Conservation (phyloP, 2,888 invertebrate species). For the Athalia rosae region DNA sequence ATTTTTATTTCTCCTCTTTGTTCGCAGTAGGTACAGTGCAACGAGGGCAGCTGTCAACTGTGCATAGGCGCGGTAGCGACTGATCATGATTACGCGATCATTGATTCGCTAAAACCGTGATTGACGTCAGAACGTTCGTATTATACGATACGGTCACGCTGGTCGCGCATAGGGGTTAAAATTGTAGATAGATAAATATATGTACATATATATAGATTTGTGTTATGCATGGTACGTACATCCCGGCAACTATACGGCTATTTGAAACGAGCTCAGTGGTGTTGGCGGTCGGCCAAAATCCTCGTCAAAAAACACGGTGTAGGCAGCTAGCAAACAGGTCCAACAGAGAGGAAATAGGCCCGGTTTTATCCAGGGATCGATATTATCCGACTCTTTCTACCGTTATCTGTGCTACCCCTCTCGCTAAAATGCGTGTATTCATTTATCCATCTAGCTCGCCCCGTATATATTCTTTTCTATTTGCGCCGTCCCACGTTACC, state of each 20-base stretch:
- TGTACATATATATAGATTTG: not conserved
- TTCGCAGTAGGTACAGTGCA: too few species aligned
- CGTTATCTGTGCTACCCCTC: conserved; percentile 45
- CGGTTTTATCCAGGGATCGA: conserved; percentile 67
- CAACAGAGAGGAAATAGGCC: conserved; percentile 68
- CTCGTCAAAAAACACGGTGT: conserved; percentile 66
- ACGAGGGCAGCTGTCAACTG: not conserved
- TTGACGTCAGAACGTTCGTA: conserved; percentile 53
- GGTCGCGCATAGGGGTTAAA: not conserved
- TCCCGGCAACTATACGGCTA: conserved; percentile 59
- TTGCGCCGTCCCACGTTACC: not conserved
- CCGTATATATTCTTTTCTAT: not conserved
- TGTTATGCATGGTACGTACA: not conserved
- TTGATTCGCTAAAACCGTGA: conserved; percentile 71
- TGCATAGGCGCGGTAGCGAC: not conserved
- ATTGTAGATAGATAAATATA: not conserved
- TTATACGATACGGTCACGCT: not conserved
- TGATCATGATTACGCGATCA: conserved; percentile 56
- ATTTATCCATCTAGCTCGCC: not conserved
- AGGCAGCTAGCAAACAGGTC: conserved; percentile 66
- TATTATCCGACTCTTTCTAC: conserved; percentile 57
- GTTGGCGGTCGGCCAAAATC: conserved; percentile 66
- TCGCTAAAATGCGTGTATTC: conserved; percentile 38
- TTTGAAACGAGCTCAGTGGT: conserved; percentile 66
- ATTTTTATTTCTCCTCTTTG: too few species aligned